Evolutionary conservation across 1,140 invertebrate genomes (phyloP).

Genomic region (Choristoneura fumiferana): DNA sequence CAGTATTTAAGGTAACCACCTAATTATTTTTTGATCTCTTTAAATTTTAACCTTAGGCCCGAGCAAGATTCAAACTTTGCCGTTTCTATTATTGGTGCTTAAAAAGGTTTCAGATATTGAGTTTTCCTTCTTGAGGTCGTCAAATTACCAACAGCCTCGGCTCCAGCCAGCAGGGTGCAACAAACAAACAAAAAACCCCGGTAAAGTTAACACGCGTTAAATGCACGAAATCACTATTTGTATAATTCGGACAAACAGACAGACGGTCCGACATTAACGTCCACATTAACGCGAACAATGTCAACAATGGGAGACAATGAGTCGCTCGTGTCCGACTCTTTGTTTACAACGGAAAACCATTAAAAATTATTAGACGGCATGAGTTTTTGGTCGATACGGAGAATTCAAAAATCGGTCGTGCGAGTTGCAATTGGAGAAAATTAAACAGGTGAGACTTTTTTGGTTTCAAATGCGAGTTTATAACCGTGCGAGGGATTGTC

Average conservation of each 20-base stretch:
- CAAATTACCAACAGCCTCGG: background rate
- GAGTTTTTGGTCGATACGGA: conserved; percentile 27
- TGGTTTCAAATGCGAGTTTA: too few species aligned
- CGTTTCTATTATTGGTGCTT: too few species aligned
- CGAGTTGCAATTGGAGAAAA: background rate
- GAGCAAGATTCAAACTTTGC: too few species aligned
- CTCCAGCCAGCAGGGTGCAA: conserved; percentile 35
- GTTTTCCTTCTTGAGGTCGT: conserved; percentile 8
- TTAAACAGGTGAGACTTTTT: background rate
- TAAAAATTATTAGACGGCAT: conserved; percentile 55
- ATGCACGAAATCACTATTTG: conserved; percentile 54
- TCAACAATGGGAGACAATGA: conserved; percentile 47
- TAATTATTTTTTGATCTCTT: too few species aligned
- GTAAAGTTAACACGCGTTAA: conserved; percentile 50
- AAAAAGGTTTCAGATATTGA: too few species aligned
- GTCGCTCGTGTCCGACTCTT: conserved; percentile 39
- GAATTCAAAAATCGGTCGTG: conserved; percentile 25
- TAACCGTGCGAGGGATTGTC: too few species aligned
- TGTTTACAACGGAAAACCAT: conserved; percentile 60
- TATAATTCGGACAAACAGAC: conserved; percentile 31
- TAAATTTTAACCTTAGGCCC: too few species aligned
- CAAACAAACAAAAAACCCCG: conserved; percentile 20
- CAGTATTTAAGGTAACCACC: too few species aligned
- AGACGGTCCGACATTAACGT: conserved; percentile 45
- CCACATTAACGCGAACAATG: conserved; percentile 54